Conservation (phyloP, 2,797 vertebrate species). For the Bovichtus variegatus region DNA sequence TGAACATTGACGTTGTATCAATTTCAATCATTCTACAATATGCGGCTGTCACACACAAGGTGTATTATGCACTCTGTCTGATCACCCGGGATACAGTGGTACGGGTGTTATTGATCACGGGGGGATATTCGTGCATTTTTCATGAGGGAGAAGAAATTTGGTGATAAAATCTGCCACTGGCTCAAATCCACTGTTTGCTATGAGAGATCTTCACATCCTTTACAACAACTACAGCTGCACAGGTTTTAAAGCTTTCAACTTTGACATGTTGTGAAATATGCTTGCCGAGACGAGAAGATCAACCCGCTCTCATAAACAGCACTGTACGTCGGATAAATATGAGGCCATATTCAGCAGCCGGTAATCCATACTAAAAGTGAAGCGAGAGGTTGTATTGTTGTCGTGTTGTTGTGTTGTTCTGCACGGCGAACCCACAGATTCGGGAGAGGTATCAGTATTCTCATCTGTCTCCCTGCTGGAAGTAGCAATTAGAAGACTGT, state of each 20-base stretch:
- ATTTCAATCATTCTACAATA: constrained; percentile 75
- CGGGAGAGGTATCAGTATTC: background rate
- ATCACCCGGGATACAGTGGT: constrained; percentile 64
- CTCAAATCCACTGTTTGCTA: constrained; percentile 62
- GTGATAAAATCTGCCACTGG: constrained; percentile 64
- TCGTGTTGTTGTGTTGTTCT: too few species aligned
- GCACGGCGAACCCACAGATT: too few species aligned
- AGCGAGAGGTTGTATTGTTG: background rate
- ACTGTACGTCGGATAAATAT: background rate
- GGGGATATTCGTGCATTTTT: constrained; percentile 71
- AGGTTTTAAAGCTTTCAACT: background rate
- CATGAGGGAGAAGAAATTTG: constrained; percentile 57
- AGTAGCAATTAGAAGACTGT: background rate
- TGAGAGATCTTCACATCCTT: constrained; percentile 39
- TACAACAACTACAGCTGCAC: constrained; percentile 1
- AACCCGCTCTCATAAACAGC: background rate
- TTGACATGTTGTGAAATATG: background rate
- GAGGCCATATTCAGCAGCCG: background rate
- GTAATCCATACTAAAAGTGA: background rate
- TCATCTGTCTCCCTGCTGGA: background rate
- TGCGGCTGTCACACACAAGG: constrained; percentile 60
- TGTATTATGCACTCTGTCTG: constrained; percentile 61
- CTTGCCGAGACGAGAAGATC: background rate
- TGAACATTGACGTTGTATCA: constrained; percentile 75
- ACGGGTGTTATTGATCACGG: constrained; percentile 68